phyloP scores from a whole-genome alignment of 2,797 vertebrate genomes.

The Brachyalestes nurse region DNA sequence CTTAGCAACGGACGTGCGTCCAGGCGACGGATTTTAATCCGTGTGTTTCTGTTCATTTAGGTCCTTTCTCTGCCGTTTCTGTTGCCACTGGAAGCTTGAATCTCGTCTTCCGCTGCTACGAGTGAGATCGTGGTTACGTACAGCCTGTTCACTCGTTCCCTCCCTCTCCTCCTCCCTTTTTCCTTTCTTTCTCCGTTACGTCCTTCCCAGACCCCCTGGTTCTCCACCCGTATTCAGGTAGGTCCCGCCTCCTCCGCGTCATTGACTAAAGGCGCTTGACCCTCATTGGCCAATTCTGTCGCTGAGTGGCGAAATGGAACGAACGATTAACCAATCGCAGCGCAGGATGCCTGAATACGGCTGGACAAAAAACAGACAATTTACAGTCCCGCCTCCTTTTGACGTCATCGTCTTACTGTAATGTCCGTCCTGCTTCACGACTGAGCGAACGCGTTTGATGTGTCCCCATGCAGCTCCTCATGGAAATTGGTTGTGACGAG shows the following conservation, averaged over 20 bases:
- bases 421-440: slow-evolving; percentile 54
- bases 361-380: neutral
- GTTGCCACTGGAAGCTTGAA: slow-evolving; percentile 66
- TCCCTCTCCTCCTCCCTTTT: slow-evolving; percentile 74
- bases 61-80: slow-evolving; percentile 50
- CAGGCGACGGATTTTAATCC: slow-evolving; percentile 49
- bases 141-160: slow-evolving; percentile 68
- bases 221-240: neutral
- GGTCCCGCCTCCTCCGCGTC: neutral
- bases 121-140: slow-evolving; percentile 67
- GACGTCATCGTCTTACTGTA: slow-evolving; percentile 70
- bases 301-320: too few species aligned
- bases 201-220: slow-evolving; percentile 53
- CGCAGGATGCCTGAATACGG: neutral
- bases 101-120: slow-evolving; percentile 70
- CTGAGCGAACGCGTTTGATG: slow-evolving; percentile 50
- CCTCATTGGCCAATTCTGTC: neutral
- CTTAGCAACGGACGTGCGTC: slow-evolving; percentile 4
- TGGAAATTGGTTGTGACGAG: slow-evolving; percentile 17
- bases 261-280: neutral
- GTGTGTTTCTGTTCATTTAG: slow-evolving; percentile 49
- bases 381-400: slow-evolving; percentile 59
- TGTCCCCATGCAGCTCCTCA: slow-evolving; percentile 25
- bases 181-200: slow-evolving; percentile 76
- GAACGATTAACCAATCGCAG: neutral